phyloP scores from a whole-genome alignment of 30 jellyfish, hydroid and myxozoan genomes.

The Cassiopea andromeda region DNA sequence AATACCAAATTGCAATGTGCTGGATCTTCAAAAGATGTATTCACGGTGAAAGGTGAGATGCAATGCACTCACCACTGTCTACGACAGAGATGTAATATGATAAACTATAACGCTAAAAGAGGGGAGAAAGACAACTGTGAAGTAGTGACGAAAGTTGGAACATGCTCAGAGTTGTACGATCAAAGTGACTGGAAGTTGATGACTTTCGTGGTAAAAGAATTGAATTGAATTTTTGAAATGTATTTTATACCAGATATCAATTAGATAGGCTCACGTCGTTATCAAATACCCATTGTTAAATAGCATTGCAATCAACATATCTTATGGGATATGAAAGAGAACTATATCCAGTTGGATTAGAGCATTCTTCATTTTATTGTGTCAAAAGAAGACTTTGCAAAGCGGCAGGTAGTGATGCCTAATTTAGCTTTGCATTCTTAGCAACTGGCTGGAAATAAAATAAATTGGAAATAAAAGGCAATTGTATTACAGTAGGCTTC shows the following conservation, averaged over 20 bases:
- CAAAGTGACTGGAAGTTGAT: neutral
- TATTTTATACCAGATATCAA: neutral
- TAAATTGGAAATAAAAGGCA: too few relatives aligned
- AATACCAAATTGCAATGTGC: neutral
- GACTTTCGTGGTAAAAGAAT: neutral
- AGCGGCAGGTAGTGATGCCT: too few relatives aligned
- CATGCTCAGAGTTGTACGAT: neutral
- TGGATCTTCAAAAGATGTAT: neutral
- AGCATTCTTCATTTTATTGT: too few relatives aligned
- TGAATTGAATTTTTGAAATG: too few relatives aligned
- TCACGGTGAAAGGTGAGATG: neutral
- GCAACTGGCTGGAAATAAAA: too few relatives aligned
- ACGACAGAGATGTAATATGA: neutral
- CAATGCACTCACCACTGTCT: neutral
- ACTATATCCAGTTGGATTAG: too few relatives aligned
- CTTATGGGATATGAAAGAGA: too few relatives aligned
- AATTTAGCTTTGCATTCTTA: too few relatives aligned
- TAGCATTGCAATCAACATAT: too few relatives aligned
- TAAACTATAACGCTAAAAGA: neutral
- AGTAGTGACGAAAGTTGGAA: neutral
- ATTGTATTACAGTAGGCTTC: too few relatives aligned
- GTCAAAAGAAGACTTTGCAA: too few relatives aligned
- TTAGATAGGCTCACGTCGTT: neutral
- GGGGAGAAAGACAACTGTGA: neutral
- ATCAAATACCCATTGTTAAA: neutral